Evolutionary conservation across 2,113 vertebrate genomes (phyloP), one percentile per base, ranked within the genome.

Genomic region (Albula glossodonta): DNA sequence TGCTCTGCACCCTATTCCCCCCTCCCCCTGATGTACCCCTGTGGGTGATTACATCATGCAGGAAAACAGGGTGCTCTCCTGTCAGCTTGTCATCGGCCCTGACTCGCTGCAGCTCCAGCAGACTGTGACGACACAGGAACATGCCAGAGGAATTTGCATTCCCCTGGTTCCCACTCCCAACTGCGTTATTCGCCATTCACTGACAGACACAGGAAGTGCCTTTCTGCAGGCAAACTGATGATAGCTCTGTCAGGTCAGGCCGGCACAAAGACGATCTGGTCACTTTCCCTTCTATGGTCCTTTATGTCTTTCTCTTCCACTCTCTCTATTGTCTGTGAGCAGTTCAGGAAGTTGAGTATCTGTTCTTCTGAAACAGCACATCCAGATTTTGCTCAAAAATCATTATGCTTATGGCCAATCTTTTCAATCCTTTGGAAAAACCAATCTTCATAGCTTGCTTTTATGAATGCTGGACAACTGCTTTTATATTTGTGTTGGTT

Each of bases 101-200:
- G 87, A 25, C 82, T 88, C 87, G 66, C 78, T 88, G 1, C 81
- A 41, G 87, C 89, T 90, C 84, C 90, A 88, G 86, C 91, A 94
- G 94, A 94, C 92, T 87, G 90, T 93, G 92, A 94, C 92, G 91
- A 52, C 89, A 92, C 83, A 90, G 87, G 51, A 87, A 8, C 74
- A 80, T 25, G 78, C 82, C 50, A 0, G 83, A 82, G 88, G 88
- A 84, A 90, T 89, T 57, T 82, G 49, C 81, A 86, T 78, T 2
- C 63, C 86, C 83, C 83, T 85, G 78, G 51, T 7, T 22, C 81
- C 51, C 12, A 3, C 66, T 22, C 53, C 78, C 79, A 13, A 52
- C 31, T 53, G 51, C 22, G 56, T n/a, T 5, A 6, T 25, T 52
- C 82, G 15, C 31, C 78, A 84, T 57, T 74, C 5, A 82, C 77